Conservation (phyloP, 2,113 vertebrate genomes). For the Anolis sagrei region DNA sequence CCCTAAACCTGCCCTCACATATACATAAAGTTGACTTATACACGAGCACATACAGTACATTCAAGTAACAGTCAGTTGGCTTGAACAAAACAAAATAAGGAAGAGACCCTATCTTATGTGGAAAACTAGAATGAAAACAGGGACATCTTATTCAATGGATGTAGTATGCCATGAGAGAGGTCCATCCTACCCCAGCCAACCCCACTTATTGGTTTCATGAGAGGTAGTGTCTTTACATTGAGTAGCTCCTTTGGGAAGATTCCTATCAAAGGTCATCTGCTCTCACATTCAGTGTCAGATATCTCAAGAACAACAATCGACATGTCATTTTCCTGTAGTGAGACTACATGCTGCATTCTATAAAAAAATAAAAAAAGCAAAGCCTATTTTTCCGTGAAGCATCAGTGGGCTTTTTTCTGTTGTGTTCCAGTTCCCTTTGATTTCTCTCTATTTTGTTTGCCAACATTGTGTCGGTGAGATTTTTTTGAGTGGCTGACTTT, state of each 20-base stretch:
- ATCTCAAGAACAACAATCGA: constrained; percentile 30
- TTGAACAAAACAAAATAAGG: background rate
- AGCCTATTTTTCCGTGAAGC: background rate
- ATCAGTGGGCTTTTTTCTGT: constrained; percentile 70
- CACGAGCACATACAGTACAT: background rate
- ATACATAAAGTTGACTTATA: no score
- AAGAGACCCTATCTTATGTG: background rate
- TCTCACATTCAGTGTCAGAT: background rate
- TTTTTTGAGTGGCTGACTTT: constrained; percentile 90
- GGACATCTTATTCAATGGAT: background rate
- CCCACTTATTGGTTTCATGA: background rate
- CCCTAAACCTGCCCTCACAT: no score
- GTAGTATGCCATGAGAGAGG: background rate
- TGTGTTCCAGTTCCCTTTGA: constrained; percentile 77
- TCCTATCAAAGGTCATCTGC: background rate
- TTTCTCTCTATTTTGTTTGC: constrained; percentile 83
- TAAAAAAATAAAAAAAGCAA: background rate
- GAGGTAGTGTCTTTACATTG: background rate
- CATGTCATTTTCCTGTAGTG: background rate
- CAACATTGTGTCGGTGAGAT: constrained; percentile 73
- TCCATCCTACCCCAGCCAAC: background rate
- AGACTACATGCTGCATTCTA: constrained; percentile 30
- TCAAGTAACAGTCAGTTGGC: constrained; percentile 38
- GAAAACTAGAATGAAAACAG: background rate
- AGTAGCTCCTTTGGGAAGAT: background rate